Percentiles rank a stretch among this genome's conserved stretches.
Evolutionary conservation across 2,888 invertebrate genomes (phyloP).

Genomic region (Plagiodera versicolora): DNA sequence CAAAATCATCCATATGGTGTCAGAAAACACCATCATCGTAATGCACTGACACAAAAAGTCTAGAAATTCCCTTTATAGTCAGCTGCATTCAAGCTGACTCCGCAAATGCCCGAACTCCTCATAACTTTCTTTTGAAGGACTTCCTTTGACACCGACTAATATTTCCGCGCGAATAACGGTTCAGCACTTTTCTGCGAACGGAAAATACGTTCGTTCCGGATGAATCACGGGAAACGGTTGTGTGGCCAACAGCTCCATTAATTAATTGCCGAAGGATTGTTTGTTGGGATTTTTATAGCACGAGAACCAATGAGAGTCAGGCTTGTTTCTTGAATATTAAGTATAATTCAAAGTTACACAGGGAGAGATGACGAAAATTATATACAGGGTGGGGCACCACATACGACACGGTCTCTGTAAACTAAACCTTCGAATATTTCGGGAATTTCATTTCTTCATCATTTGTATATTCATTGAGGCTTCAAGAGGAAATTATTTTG

Average conservation of each 20-base stretch:
- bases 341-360: too few species aligned
- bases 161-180: constrained; percentile 43
- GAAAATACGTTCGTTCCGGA: constrained; percentile 13
- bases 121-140: constrained; percentile 48
- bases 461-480: too few species aligned
- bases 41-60: neutral
- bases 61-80: constrained; percentile 31
- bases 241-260: neutral
- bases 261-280: constrained; percentile 9
- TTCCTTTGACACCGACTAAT: constrained; percentile 44
- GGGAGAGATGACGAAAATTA: too few species aligned
- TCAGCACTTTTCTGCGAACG: constrained; percentile 38
- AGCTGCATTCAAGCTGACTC: constrained; percentile 47
- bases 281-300: neutral
- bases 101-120: constrained; percentile 46
- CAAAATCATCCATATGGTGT: neutral
- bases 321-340: too few species aligned
- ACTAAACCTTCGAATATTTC: too few species aligned
- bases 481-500: too few species aligned
- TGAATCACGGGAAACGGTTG: neutral
- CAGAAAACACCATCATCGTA: neutral
- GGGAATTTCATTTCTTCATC: too few species aligned
- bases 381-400: too few species aligned
- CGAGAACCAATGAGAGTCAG: too few species aligned
- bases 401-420: too few species aligned